phyloP scores from a whole-genome alignment of 2,797 vertebrate genomes.

The Malurus leucopterus region DNA sequence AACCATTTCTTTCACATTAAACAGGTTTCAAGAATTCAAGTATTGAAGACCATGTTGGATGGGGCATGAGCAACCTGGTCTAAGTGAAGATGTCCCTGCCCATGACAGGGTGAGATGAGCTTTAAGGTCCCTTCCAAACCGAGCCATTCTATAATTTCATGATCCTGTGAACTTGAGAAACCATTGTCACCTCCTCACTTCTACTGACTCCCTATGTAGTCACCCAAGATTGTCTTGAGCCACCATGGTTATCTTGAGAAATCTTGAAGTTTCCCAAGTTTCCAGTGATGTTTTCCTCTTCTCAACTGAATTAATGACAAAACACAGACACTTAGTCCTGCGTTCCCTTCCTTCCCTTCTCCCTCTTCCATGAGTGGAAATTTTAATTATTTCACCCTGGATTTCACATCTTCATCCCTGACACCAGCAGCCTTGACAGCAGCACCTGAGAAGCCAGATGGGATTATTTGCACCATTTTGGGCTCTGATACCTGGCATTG shows the following conservation, averaged over 20 bases:
- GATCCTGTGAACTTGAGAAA: background rate
- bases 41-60: too few species aligned
- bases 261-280: background rate
- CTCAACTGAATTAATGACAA: background rate
- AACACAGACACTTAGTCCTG: rapidly evolving
- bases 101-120: background rate
- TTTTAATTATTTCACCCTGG: background rate
- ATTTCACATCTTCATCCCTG: background rate
- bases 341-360: background rate
- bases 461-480: background rate
- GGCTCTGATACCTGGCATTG: background rate
- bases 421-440: background rate
- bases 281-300: background rate
- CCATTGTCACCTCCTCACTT: background rate
- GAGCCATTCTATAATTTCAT: background rate
- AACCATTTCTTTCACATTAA: background rate
- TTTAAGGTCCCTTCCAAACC: background rate
- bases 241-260: background rate
- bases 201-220: background rate
- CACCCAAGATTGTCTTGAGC: background rate
- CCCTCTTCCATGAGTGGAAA: background rate
- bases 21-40: background rate
- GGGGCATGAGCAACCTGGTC: too few species aligned
- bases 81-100: background rate
- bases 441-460: background rate